Percentiles rank a stretch among this genome's conserved stretches.
phyloP scores from a whole-genome alignment of 2,888 invertebrate genomes.

The Platerodrilus igneus region DNA sequence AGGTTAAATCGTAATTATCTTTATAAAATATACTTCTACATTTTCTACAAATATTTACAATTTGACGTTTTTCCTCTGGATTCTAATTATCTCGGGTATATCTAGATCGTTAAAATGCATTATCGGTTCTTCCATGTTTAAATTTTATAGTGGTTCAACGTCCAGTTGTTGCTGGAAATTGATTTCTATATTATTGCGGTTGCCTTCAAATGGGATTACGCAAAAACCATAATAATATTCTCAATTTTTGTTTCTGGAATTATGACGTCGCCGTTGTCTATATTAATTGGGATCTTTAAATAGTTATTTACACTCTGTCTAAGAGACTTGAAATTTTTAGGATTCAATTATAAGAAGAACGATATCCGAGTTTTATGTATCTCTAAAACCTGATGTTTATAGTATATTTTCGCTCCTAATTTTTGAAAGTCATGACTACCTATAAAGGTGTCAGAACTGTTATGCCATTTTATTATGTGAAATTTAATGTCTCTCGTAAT shows the following conservation, averaged over 20 bases:
- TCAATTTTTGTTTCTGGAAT: constrained; percentile 7
- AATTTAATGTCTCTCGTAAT: constrained; percentile 10
- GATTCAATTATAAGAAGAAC: constrained; percentile 7
- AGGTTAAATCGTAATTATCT: constrained; percentile 5
- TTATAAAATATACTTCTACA: constrained; percentile 8
- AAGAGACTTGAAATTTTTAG: constrained; percentile 7
- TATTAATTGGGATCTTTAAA: constrained; percentile 10
- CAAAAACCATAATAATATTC: too few relatives aligned
- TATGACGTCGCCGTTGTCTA: constrained; percentile 7
- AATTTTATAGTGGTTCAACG: constrained; percentile 1
- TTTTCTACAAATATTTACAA: constrained; percentile 1
- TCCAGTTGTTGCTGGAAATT: constrained; percentile 7
- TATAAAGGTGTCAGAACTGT: constrained; percentile 12
- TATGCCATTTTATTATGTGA: constrained; percentile 13
- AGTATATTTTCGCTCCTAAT: constrained; percentile 13
- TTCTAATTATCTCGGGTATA: constrained; percentile 6
- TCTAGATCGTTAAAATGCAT: background rate
- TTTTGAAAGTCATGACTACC: constrained; percentile 10
- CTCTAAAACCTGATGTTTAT: constrained; percentile 5
- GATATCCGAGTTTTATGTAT: constrained; percentile 6
- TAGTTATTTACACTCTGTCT: constrained; percentile 5
- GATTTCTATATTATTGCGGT: background rate
- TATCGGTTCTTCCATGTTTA: too few relatives aligned
- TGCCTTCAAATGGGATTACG: too few relatives aligned
- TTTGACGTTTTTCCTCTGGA: constrained; percentile 4